phyloP scores from a whole-genome alignment of 1,140 invertebrate genomes.

The Planococcus citri region DNA sequence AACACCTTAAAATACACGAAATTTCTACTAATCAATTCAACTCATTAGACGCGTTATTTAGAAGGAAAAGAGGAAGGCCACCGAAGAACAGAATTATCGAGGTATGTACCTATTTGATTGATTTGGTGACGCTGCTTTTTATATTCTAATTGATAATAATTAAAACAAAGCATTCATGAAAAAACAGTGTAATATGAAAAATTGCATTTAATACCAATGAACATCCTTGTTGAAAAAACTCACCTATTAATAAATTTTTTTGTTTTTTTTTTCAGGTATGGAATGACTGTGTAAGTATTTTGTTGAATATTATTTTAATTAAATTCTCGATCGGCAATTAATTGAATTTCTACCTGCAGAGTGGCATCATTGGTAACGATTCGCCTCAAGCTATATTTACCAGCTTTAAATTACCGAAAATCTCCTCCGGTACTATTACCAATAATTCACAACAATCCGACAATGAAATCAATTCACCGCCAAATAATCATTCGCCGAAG shows the following conservation, averaged over 20 bases:
- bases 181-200: too few relatives aligned
- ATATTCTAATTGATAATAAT: too few relatives aligned
- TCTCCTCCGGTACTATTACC: slow-evolving; percentile 27
- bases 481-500: not conserved
- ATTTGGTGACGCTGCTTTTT: too few relatives aligned
- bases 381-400: slow-evolving; percentile 84
- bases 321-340: slow-evolving; percentile 2
- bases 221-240: slow-evolving; percentile 11
- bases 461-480: slow-evolving; percentile 20
- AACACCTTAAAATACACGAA: slow-evolving; percentile 84
- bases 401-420: slow-evolving; percentile 80
- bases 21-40: slow-evolving; percentile 46
- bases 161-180: too few relatives aligned
- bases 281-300: slow-evolving; percentile 56
- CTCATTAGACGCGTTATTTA: slow-evolving; percentile 75
- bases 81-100: slow-evolving; percentile 86
- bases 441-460: slow-evolving; percentile 23
- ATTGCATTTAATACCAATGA: too few relatives aligned
- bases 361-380: slow-evolving; percentile 34
- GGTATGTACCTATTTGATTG: slow-evolving; percentile 32
- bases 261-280: slow-evolving; percentile 43
- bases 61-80: slow-evolving; percentile 75
- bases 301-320: not conserved
- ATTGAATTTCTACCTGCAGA: slow-evolving; percentile 24
- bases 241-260: slow-evolving; percentile 1